A percentile compares a stretch with the other conserved stretches of the same genome.
Evolutionary conservation across 2,888 invertebrate species (phyloP).

Genomic region (Bellardia pandia): DNA sequence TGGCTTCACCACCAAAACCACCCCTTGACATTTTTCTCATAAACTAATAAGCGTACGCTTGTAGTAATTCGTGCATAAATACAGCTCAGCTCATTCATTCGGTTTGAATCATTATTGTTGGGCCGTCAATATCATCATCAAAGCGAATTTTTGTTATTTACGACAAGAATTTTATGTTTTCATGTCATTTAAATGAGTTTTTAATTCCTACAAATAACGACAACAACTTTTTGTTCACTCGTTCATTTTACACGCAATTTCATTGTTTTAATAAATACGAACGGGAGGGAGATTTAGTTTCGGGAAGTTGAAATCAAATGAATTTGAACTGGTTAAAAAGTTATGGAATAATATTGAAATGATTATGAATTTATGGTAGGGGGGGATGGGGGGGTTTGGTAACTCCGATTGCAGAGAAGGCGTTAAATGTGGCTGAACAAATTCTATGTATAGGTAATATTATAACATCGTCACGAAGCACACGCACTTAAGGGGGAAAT

Average conservation of each 20-base stretch:
- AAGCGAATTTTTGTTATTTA: conserved; percentile 11
- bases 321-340: background rate
- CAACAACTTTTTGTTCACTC: background rate
- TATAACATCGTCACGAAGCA: background rate
- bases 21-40: background rate
- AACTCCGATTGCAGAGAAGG: background rate
- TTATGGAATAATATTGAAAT: conserved; percentile 6
- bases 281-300: background rate
- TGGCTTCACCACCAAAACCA: background rate
- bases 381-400: too few relatives aligned
- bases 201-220: conserved; percentile 15
- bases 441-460: background rate
- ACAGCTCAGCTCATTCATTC: background rate
- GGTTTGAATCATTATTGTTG: background rate
- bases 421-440: background rate
- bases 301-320: background rate
- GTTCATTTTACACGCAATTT: conserved; percentile 22
- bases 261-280: background rate
- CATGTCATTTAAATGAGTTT: conserved; percentile 41
- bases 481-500: background rate
- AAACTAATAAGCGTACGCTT: background rate
- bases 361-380: background rate
- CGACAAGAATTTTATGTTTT: conserved; percentile 19
- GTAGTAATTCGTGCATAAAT: background rate
- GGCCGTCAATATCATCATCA: background rate